Evolutionary conservation across 1,140 invertebrate species (phyloP), one percentile per base, ranked within the genome.

Genomic region (Paramacrobiotus metropolitanus): DNA sequence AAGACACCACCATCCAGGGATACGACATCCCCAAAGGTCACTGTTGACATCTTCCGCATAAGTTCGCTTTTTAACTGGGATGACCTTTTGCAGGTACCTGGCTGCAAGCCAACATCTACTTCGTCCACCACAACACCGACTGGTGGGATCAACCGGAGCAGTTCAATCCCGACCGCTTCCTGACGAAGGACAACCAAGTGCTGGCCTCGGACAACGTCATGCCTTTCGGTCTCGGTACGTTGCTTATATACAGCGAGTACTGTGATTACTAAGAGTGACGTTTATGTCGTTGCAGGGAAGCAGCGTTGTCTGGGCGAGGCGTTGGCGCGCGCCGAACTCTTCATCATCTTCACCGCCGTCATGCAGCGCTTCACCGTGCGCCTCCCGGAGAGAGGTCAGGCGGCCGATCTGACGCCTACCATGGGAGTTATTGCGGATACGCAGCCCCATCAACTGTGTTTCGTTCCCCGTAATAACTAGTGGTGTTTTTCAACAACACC

Each of bases 391-490:
- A n/a, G 34, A 9, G n/a, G n/a, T 9, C 9, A 9, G 34, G n/a
- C n/a, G 9, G 9, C 34, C 34, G 34, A 9, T 9, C 9, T 9
- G 9, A n/a, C 9, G 9, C n/a, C 9, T n/a, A 40, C 34, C 9
- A 9, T 9, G 9, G 34, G 34, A 9, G n/a, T n/a, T 9, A n/a
- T 40, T n/a, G n/a, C n/a, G 34, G 34, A 9, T n/a, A 9, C 34
- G 34, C 9, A 40, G 34, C 63, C 44, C 64, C 67, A 45, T 68
- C 72, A 72, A 74, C 68, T 74, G 73, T 68, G 72, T 40, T 40
- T 40, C 34, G 34, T 40, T 9, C 34, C 34, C n/a, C 76, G 44
- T n/a, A n/a, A n/a, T n/a, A n/a, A n/a, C n/a, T n/a, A n/a, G n/a
- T n/a, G n/a, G n/a, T n/a, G n/a, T n/a, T n/a, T n/a, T n/a, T n/a